phyloP scores from a whole-genome alignment of 2,113 vertebrate species.

The Syngnathus typhle region DNA sequence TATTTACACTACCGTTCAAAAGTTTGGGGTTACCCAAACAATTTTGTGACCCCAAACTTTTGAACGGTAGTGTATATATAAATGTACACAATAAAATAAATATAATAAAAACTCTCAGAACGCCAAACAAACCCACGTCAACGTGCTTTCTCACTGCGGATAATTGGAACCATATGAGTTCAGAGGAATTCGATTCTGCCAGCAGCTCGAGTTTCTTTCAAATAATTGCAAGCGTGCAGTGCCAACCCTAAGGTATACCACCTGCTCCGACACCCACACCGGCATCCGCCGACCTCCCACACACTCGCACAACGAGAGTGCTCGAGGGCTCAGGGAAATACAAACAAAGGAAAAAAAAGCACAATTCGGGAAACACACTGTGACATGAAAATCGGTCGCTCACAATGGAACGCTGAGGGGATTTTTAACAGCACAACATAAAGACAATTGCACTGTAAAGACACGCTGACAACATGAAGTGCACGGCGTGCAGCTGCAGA shows the following conservation, averaged over 20 bases:
- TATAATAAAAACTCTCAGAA: not conserved
- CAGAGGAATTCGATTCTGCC: not conserved
- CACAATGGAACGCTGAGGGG: slow-evolving; percentile 36
- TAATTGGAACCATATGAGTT: not conserved
- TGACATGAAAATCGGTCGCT: slow-evolving; percentile 41
- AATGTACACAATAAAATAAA: no score
- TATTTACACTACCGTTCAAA: no score
- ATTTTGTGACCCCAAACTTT: no score
- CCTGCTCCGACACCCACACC: slow-evolving; percentile 35
- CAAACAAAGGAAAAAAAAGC: slow-evolving; percentile 9
- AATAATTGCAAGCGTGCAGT: slow-evolving; percentile 23
- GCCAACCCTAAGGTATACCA: slow-evolving; percentile 34
- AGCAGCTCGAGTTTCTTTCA: slow-evolving; percentile 11
- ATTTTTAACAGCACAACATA: slow-evolving; percentile 29
- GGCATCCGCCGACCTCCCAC: slow-evolving; percentile 15
- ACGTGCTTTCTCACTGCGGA: not conserved
- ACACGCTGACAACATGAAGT: slow-evolving; percentile 17
- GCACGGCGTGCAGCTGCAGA: slow-evolving; percentile 32
- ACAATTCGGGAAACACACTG: slow-evolving; percentile 26
- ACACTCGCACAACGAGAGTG: slow-evolving; percentile 16
- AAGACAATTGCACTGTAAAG: not conserved
- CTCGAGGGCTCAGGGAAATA: slow-evolving; percentile 21
- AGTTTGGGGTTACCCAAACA: no score
- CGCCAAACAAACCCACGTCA: not conserved
- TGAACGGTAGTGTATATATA: no score